Percentiles rank a stretch among this genome's conserved stretches.
phyloP scores from a whole-genome alignment of 2,888 invertebrate species.

The Euclidia mi region DNA sequence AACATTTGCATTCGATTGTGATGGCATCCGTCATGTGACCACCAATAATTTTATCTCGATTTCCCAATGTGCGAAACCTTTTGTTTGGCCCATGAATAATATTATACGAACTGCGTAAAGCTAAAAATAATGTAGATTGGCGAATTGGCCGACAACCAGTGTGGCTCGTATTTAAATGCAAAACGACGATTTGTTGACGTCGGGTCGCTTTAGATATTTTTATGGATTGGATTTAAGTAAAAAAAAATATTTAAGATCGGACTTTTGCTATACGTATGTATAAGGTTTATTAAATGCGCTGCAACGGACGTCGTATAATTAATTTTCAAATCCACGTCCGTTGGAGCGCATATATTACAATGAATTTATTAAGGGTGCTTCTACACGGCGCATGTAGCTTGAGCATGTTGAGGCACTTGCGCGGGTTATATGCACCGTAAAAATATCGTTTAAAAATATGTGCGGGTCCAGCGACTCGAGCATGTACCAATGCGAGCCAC shows the following conservation, averaged over 20 bases:
- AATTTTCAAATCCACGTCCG: too few relatives aligned
- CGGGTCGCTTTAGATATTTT: conserved; percentile 22
- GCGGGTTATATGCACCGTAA: too few relatives aligned
- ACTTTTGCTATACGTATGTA: too few relatives aligned
- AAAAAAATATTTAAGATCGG: conserved; percentile 12
- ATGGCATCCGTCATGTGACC: conserved; percentile 26
- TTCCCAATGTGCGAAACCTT: conserved; percentile 35
- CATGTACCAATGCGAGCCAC: too few relatives aligned
- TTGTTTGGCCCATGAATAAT: conserved; percentile 48
- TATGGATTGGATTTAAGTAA: conserved; percentile 25
- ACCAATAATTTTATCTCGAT: conserved; percentile 48
- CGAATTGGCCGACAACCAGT: conserved; percentile 28
- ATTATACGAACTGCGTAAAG: conserved; percentile 29
- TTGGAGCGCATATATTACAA: too few relatives aligned
- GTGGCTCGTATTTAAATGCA: conserved; percentile 40
- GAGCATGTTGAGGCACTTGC: too few relatives aligned
- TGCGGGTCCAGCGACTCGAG: too few relatives aligned
- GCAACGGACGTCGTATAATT: too few relatives aligned
- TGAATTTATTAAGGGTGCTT: too few relatives aligned
- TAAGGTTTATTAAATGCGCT: too few relatives aligned
- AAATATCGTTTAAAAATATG: too few relatives aligned
- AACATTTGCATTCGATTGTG: conserved; percentile 27
- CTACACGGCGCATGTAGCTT: too few relatives aligned
- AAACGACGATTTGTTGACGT: conserved; percentile 38
- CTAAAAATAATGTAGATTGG: conserved; percentile 41